Evolutionary conservation across 2,113 vertebrate species (phyloP).

Genomic region (Catharus bicknelli): DNA sequence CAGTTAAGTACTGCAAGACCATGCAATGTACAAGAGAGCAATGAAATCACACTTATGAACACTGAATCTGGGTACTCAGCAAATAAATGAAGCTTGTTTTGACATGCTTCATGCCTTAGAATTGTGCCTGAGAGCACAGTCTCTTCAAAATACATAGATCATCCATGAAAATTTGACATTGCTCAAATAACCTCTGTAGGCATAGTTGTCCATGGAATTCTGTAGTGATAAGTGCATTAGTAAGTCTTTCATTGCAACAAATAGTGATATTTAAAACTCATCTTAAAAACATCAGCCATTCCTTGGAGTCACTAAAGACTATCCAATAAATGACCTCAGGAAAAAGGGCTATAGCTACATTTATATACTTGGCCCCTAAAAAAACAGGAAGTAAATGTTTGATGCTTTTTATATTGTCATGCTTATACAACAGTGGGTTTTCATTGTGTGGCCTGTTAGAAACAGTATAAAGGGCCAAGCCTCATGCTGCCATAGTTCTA

Average conservation of each 20-base stretch:
- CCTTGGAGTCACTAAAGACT: background rate
- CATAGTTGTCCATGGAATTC: background rate
- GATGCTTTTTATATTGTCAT: background rate
- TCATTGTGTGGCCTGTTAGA: background rate
- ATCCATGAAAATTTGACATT: background rate
- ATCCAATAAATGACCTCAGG: background rate
- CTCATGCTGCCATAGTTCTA: background rate
- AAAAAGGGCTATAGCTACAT: background rate
- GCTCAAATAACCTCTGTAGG: background rate
- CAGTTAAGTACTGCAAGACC: background rate
- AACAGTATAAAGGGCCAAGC: background rate
- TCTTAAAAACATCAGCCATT: background rate
- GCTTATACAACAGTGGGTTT: background rate
- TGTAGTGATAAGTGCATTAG: background rate
- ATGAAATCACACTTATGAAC: background rate
- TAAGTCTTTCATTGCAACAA: background rate
- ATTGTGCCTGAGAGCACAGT: background rate
- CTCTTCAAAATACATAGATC: constrained; percentile 7
- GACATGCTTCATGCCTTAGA: background rate
- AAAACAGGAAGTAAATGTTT: background rate
- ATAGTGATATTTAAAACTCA: background rate
- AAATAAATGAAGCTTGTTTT: constrained; percentile 11
- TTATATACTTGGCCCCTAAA: background rate
- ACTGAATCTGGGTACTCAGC: background rate
- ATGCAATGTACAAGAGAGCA: background rate